Evolutionary conservation across 1,140 invertebrate species (phyloP).

Genomic region (Zaprionus camerounensis): DNA sequence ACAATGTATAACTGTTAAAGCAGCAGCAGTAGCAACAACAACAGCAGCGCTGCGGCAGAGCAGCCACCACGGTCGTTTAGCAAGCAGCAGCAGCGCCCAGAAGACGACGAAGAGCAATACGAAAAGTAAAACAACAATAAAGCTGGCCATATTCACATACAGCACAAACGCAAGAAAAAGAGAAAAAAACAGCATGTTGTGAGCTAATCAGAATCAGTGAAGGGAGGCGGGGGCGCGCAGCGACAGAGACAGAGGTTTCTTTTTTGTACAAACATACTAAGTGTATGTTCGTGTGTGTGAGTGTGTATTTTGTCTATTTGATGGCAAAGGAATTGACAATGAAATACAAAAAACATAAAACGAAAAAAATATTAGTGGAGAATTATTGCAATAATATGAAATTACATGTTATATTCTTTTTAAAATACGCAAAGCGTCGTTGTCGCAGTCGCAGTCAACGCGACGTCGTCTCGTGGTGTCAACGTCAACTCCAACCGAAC

Average conservation of each 20-base stretch:
- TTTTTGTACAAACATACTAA: conserved; percentile 15
- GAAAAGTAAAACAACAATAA: conserved; percentile 57
- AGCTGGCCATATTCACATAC: conserved; percentile 53
- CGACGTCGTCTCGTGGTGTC: conserved; percentile 50
- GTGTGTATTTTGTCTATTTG: conserved; percentile 4
- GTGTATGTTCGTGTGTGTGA: background rate
- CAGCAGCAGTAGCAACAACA: conserved; percentile 21
- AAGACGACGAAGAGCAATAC: conserved; percentile 53
- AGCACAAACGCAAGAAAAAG: conserved; percentile 22
- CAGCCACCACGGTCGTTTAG: conserved; percentile 51
- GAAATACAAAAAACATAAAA: conserved; percentile 17
- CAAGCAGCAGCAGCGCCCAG: conserved; percentile 35
- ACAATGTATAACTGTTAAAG: conserved; percentile 45
- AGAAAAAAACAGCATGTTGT: conserved; percentile 51
- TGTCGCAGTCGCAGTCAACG: conserved; percentile 21
- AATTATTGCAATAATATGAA: conserved; percentile 26
- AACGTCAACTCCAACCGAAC: conserved; percentile 50
- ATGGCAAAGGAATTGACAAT: conserved; percentile 21
- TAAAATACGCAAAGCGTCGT: conserved; percentile 39
- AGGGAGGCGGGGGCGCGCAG: conserved; percentile 20
- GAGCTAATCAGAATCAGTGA: conserved; percentile 54
- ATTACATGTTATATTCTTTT: conserved; percentile 41
- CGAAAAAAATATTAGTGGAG: conserved; percentile 6
- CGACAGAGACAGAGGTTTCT: conserved; percentile 17
- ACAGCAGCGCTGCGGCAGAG: conserved; percentile 35